These are phyloP conservation scores for Paragorgia papillata DNA, from an alignment of 92 coral and sea anemone species.

Conservation along the genomic window DNA sequence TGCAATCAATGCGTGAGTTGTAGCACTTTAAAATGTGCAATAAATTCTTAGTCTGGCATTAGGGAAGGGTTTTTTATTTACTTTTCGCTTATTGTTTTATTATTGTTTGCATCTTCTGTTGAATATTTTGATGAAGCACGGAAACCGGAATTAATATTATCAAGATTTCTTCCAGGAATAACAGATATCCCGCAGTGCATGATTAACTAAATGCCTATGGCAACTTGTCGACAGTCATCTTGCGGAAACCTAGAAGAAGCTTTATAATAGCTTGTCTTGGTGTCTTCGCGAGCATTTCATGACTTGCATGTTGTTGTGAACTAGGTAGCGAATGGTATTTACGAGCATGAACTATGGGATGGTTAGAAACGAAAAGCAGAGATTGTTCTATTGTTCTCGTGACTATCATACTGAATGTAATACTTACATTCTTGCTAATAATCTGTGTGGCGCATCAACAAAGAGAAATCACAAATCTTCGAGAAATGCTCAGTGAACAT, in stretches of 20 bases:
- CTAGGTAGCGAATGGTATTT: too few relatives aligned
- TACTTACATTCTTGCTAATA: slow-evolving; percentile 22
- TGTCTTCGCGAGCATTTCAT: not conserved
- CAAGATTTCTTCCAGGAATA: slow-evolving; percentile 31
- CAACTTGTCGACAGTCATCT: slow-evolving; percentile 2
- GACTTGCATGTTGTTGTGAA: not conserved
- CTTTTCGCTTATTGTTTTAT: not conserved
- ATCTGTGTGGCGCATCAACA: slow-evolving; percentile 34
- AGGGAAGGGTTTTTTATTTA: slow-evolving; percentile 8
- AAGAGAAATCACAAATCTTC: slow-evolving; percentile 22
- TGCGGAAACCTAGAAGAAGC: not conserved
- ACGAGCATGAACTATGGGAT: slow-evolving; percentile 1
- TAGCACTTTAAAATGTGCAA: too few relatives aligned
- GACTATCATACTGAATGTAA: slow-evolving; percentile 7
- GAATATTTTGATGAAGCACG: not conserved
- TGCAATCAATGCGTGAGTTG: too few relatives aligned
- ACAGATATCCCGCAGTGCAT: slow-evolving; percentile 26
- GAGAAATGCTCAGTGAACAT: slow-evolving; percentile 12
- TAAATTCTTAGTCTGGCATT: too few relatives aligned
- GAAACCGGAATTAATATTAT: slow-evolving; percentile 24
- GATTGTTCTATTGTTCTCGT: slow-evolving; percentile 1
- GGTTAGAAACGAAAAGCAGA: not conserved
- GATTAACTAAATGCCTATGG: slow-evolving; percentile 4
- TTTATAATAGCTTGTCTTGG: not conserved
- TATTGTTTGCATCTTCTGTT: not conserved